Percentiles rank a stretch among this genome's conserved stretches.
These are phyloP conservation scores for Chloroceryle amazona DNA, from an alignment of 2,797 vertebrate genomes.

Conservation along the genomic window DNA sequence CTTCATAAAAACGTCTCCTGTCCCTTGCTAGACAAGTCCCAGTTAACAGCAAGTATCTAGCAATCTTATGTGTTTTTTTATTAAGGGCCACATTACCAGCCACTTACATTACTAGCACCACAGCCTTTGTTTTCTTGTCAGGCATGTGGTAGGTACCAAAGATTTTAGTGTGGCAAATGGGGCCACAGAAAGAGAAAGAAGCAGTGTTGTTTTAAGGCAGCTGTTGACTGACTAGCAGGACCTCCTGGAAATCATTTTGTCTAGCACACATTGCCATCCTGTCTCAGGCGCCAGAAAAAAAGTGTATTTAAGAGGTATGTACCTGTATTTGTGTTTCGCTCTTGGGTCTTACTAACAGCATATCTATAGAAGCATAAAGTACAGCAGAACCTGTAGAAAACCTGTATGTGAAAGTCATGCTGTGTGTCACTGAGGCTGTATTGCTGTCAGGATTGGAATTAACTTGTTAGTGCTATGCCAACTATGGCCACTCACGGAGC, in stretches of 20 bases:
- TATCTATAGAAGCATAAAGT: background rate
- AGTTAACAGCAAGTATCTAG: background rate
- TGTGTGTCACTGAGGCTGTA: background rate
- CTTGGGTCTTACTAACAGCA: background rate
- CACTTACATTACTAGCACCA: background rate
- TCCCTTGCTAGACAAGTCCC: background rate
- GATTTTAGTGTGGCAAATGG: background rate
- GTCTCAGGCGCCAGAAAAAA: background rate
- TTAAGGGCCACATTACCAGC: background rate
- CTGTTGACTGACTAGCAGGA: background rate
- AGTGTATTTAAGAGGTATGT: background rate
- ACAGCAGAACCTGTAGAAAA: background rate
- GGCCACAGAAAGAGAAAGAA: background rate
- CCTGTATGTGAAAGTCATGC: background rate
- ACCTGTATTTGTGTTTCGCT: background rate
- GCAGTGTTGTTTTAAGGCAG: background rate
- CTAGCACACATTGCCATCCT: background rate
- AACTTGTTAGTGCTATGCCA: background rate
- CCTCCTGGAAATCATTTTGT: background rate
- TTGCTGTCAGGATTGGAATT: background rate
- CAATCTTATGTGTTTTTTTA: background rate
- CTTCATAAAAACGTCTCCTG: background rate
- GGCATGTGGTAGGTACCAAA: fast-evolving
- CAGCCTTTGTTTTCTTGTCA: background rate
- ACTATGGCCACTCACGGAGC: background rate